A percentile compares a stretch with the other conserved stretches of the same genome.
These are phyloP conservation scores for Dicerorhinus sumatrensis DNA, from an alignment of 2,113 vertebrate genomes.

Conservation along the genomic window DNA sequence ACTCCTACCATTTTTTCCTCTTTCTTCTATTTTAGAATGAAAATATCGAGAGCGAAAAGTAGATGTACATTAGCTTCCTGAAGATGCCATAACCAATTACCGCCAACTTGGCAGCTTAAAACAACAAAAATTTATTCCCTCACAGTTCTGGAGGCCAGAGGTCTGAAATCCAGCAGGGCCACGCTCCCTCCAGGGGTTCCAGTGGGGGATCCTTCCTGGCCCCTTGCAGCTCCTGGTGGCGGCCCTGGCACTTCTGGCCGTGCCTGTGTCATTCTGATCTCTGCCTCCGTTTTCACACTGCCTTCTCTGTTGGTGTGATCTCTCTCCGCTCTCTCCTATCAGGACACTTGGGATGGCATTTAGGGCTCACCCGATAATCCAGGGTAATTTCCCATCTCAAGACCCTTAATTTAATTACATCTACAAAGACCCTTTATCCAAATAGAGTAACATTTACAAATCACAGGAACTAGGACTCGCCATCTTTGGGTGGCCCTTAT, in stretches of 20 bases:
- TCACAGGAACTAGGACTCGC: not conserved
- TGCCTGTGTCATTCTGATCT: no score
- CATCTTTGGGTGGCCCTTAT: not conserved
- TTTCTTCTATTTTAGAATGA: not conserved
- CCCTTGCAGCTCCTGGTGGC: not conserved
- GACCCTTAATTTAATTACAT: not conserved
- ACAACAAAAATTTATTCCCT: not conserved
- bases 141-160: not conserved
- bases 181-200: rapidly evolving
- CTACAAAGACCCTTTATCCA: not conserved
- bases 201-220: rapidly evolving
- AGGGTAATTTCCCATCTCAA: not conserved
- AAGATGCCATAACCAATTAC: not conserved
- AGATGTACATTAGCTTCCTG: not conserved
- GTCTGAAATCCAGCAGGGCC: not conserved
- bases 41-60: not conserved
- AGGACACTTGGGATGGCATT: not conserved
- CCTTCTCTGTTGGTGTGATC: not conserved
- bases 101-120: not conserved
- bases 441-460: not conserved
- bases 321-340: not conserved
- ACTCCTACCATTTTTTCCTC: not conserved
- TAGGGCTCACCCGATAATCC: not conserved
- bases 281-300: not conserved
- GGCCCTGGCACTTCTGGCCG: not conserved